Percentiles rank a stretch among this genome's conserved stretches.
Conservation (phyloP, 2,888 invertebrate species). For the Mycalesis mineus region DNA sequence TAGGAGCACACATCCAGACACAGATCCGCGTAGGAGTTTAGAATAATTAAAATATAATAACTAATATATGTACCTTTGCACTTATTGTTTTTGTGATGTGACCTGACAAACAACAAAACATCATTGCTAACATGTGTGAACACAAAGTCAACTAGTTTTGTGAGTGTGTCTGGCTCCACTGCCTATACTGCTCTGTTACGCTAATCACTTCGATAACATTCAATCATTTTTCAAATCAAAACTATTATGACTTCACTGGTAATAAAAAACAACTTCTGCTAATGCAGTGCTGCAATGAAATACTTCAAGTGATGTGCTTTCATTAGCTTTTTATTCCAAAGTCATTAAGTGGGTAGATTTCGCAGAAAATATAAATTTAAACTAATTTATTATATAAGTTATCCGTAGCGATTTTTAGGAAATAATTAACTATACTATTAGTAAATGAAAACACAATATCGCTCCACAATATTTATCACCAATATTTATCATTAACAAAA, state of each 20-base stretch:
- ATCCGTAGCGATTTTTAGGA: too few species aligned
- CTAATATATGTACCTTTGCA: conserved; percentile 20
- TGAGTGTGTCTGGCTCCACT: neutral
- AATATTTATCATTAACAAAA: too few species aligned
- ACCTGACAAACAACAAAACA: conserved; percentile 28
- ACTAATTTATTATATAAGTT: too few species aligned
- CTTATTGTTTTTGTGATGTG: conserved; percentile 13
- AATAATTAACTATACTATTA: too few species aligned
- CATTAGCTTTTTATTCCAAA: neutral
- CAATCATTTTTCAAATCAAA: neutral
- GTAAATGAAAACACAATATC: too few species aligned
- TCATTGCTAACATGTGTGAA: neutral
- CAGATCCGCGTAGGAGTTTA: too few species aligned
- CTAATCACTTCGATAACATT: neutral
- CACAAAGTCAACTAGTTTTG: neutral
- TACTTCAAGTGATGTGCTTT: neutral
- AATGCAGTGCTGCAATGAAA: neutral
- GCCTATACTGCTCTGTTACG: neutral
- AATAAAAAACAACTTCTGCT: neutral
- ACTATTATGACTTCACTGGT: neutral
- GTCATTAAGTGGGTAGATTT: neutral
- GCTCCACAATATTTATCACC: too few species aligned
- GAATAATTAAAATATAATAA: too few species aligned
- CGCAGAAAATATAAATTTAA: too few species aligned
- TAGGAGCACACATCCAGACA: too few species aligned